Conservation (phyloP, 1,140 invertebrate species). For the Brachionus rubens region DNA sequence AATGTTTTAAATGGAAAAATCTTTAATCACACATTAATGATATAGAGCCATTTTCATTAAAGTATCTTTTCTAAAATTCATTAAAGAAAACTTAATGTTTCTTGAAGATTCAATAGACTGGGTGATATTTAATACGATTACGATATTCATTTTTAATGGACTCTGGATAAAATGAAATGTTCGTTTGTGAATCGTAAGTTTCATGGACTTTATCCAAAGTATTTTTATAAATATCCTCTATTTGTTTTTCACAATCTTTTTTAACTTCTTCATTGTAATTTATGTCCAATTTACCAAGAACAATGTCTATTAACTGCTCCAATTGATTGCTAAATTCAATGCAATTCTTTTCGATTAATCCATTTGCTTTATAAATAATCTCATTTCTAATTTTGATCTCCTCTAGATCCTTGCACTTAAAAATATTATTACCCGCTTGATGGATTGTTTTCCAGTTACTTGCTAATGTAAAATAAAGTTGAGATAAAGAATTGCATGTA, state of each 20-base stretch:
- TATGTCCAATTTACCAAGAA: background rate
- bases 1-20: no score
- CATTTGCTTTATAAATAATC: background rate
- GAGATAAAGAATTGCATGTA: background rate
- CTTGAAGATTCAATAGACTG: no score
- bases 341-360: background rate
- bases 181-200: background rate
- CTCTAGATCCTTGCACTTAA: background rate
- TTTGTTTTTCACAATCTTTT: background rate
- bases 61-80: no score
- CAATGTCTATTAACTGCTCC: background rate
- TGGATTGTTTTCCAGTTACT: background rate
- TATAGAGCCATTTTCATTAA: no score
- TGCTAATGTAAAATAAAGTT: background rate
- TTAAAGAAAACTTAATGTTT: no score
- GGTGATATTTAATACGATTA: background rate
- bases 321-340: background rate
- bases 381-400: constrained; percentile 12
- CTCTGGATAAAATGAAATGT: background rate
- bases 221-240: background rate
- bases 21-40: no score
- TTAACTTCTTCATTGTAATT: background rate
- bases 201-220: background rate
- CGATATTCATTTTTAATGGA: background rate
- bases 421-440: background rate